Conservation (phyloP, 2,113 vertebrate genomes). For the Cygnus buccinator region DNA sequence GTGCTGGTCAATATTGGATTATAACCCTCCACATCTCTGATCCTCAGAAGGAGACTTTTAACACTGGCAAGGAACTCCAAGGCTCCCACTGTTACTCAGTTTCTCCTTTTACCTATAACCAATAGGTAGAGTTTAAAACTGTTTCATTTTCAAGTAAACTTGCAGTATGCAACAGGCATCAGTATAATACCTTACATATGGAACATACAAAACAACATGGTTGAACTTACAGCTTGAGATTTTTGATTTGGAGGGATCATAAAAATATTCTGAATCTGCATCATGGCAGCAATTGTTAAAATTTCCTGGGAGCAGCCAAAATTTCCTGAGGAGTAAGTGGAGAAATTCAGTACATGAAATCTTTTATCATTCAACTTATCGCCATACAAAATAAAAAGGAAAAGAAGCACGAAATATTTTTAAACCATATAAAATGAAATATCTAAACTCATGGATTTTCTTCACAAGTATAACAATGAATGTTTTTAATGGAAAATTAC, state of each 20-base stretch:
- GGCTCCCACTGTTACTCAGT: background rate
- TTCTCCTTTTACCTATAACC: background rate
- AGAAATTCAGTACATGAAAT: background rate
- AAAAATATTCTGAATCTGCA: slow-evolving; percentile 99
- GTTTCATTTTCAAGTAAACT: background rate
- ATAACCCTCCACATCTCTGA: background rate
- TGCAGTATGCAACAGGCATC: background rate
- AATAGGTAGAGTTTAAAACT: background rate
- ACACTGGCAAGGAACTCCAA: background rate
- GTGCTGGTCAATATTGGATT: background rate
- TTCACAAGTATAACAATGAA: background rate
- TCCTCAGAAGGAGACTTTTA: background rate
- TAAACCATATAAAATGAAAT: background rate
- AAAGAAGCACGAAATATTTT: background rate
- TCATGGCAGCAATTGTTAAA: slow-evolving; percentile 96
- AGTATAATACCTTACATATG: background rate
- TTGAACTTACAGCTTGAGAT: slow-evolving; percentile 86
- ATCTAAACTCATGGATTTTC: background rate
- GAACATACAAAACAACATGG: background rate
- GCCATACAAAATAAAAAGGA: background rate
- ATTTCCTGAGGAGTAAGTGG: slow-evolving; percentile 79
- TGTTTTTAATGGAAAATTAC: background rate
- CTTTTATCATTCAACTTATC: background rate
- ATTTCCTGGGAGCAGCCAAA: slow-evolving; percentile 98
- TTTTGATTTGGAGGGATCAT: slow-evolving; percentile 91